Conservation (phyloP, 2,888 invertebrate species). For the Heteromyza rotundicornis region DNA sequence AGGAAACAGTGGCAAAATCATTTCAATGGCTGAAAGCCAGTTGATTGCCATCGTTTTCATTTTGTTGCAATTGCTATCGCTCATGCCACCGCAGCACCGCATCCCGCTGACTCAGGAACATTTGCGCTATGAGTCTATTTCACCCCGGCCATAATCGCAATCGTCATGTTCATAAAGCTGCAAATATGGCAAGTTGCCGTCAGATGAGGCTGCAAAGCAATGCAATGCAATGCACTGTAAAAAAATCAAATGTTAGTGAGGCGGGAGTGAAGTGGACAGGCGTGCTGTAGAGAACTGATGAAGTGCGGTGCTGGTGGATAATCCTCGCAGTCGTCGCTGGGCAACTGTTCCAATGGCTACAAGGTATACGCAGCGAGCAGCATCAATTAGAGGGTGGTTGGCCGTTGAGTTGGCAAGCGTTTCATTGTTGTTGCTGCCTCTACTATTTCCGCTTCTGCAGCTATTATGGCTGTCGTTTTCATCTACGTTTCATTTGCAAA, state of each 20-base stretch:
- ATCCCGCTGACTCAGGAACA: background rate
- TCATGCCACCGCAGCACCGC: no score
- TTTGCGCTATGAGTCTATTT: background rate
- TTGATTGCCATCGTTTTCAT: background rate
- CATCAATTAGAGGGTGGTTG: background rate
- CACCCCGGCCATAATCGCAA: background rate
- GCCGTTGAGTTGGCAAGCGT: no score
- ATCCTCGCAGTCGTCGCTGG: background rate
- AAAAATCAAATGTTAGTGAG: no score
- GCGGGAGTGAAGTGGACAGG: background rate
- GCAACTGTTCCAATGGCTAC: background rate
- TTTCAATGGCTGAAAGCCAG: background rate
- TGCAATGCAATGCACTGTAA: no score
- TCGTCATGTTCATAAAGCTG: background rate
- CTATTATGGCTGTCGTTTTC: background rate
- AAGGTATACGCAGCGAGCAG: background rate
- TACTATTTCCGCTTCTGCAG: no score
- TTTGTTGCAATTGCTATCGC: background rate
- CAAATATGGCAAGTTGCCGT: no score
- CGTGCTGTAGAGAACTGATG: background rate
- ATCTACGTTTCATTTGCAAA: conserved; percentile 17
- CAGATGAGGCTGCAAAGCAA: no score
- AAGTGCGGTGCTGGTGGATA: background rate
- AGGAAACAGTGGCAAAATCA: background rate
- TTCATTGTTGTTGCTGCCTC: background rate